Base-by-base conservation (phyloP, 2,888 invertebrate genomes). In the Ormyrus pomaceus region DNA sequence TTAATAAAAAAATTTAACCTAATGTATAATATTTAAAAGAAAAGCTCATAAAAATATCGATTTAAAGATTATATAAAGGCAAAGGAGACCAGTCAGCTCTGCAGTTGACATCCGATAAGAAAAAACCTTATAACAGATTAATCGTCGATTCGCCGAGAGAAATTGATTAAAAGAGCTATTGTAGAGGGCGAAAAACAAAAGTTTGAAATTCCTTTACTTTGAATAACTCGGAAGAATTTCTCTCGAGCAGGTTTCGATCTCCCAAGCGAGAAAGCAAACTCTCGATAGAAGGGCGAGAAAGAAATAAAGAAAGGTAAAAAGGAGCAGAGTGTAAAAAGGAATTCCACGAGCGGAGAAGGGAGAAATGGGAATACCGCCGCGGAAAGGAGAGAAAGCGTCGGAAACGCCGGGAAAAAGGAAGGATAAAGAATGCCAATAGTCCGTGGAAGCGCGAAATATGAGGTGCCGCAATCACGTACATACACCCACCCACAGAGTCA, bases 401-500 rank as follows among this genome's bases (percentile, higher is more conserved):
- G 53, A 66, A 9, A 45, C 10, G 8, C n/a, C 51, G 6, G 66
- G 34, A 53, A 10, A 10, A 53, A 53, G 5, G 6, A 51, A 74
- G 19, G 48, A 65, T 73, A 64, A 64, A 34, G 64, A 73, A 64
- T 65, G 55, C 65, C 73, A 65, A 64, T 73, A 73, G 5, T 55
- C 51, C 72, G 53, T 9, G 53, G 45, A 53, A 45, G 45, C 64
- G 64, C 65, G 19, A 64, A 58, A 56, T 58, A 34, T 50, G 51
- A 72, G 50, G 56, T 58, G 58, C 74, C 66, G 66, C 59, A 75
- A 75, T 75, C 74, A 65, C 65, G 66, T 51, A 72, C 13, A 62
- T 2, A 10, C 11, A 51, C 45, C 50, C 53, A 58, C 50, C 10
- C 58, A 58, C 19, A 50, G 34, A 34, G 34, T 34, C 34, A 34